phyloP scores from a whole-genome alignment of 1,140 invertebrate genomes.

The Aphis craccivora region DNA sequence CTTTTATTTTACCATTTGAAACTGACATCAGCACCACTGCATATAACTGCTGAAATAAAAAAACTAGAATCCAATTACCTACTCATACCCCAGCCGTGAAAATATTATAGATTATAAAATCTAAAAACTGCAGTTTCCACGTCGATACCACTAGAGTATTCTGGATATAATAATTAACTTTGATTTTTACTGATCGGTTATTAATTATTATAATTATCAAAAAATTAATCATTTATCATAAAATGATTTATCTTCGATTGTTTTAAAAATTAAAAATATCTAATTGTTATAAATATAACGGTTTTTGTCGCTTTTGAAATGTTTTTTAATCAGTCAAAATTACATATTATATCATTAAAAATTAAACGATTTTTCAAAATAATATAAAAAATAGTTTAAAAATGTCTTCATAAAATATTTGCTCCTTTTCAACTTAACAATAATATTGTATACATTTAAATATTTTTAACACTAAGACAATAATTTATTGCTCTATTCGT shows the following conservation, averaged over 20 bases:
- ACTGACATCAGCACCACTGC: too few relatives aligned
- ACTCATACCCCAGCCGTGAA: too few relatives aligned
- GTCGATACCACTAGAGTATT: too few relatives aligned
- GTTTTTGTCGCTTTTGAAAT: background rate
- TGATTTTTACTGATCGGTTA: too few relatives aligned
- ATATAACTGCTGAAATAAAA: too few relatives aligned
- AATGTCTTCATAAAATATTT: slow-evolving; percentile 20
- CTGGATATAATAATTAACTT: too few relatives aligned
- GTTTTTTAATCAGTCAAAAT: background rate
- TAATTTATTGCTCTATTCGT: background rate
- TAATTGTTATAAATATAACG: background rate
- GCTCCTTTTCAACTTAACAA: background rate
- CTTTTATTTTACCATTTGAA: too few relatives aligned
- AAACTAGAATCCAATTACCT: too few relatives aligned
- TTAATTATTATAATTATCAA: background rate
- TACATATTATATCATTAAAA: background rate
- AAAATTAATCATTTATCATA: background rate
- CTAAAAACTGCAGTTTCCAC: too few relatives aligned
- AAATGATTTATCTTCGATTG: background rate
- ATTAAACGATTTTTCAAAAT: slow-evolving; percentile 14
- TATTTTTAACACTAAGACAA: slow-evolving; percentile 4
- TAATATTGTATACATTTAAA: slow-evolving; percentile 61
- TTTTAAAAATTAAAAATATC: background rate
- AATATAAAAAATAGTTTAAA: slow-evolving; percentile 23
- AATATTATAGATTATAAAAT: too few relatives aligned